These are phyloP conservation scores for Vulpes vulpes DNA, from an alignment of 2,113 vertebrate genomes.

Conservation along the genomic window DNA sequence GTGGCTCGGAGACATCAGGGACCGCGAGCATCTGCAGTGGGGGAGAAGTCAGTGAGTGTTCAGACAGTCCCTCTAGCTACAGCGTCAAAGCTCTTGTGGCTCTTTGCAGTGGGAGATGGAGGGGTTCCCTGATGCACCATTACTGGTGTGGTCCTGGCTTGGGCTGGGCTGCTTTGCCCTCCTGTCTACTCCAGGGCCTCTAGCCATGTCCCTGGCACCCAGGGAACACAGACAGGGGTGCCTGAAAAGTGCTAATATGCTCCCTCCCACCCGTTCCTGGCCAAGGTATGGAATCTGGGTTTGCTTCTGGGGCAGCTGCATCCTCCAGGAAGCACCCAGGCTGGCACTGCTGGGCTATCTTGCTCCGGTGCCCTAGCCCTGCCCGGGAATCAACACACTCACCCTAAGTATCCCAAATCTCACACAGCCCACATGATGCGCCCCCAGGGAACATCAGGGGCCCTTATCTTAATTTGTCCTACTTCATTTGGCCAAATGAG, in stretches of 20 bases:
- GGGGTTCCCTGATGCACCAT: fast-evolving
- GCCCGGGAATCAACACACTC: neutral
- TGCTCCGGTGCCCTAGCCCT: neutral
- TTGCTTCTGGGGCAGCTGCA: neutral
- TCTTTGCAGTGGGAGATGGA: neutral
- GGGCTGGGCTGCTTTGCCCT: neutral
- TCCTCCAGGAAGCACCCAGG: neutral
- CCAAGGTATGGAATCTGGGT: neutral
- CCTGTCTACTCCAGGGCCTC: neutral
- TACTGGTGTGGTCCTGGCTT: neutral
- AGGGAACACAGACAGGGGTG: neutral
- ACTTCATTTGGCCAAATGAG: neutral
- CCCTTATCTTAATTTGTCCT: too few relatives aligned
- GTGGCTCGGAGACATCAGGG: neutral
- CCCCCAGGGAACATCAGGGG: fast-evolving
- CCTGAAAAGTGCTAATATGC: neutral
- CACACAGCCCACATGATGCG: neutral
- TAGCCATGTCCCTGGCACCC: neutral
- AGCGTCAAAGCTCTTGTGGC: neutral
- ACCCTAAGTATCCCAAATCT: neutral
- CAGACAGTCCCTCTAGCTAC: neutral
- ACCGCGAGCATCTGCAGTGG: neutral
- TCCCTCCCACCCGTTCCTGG: neutral
- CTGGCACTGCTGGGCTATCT: neutral
- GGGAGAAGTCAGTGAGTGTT: neutral